Conservation (phyloP, 2,113 vertebrate genomes). For the Leuciscus idus region DNA sequence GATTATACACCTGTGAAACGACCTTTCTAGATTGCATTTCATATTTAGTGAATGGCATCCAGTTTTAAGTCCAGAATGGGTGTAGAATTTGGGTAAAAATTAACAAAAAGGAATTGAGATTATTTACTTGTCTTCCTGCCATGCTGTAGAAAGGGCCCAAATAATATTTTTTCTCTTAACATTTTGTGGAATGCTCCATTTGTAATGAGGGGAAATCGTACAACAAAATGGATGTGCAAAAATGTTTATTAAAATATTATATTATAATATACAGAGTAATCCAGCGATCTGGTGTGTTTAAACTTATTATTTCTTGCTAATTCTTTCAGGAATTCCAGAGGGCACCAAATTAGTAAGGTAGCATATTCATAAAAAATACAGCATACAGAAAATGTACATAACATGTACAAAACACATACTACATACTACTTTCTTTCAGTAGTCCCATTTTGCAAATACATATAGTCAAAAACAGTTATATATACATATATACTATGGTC, state of each 20-base stretch:
- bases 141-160: not conserved
- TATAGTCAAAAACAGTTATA: not conserved
- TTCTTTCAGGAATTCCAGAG: too few species aligned
- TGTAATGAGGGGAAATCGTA: not conserved
- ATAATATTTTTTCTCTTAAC: not conserved
- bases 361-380: not conserved
- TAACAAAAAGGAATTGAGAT: not conserved
- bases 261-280: too few species aligned
- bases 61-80: not conserved
- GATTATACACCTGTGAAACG: too few species aligned
- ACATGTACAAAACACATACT: not conserved
- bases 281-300: too few species aligned
- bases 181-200: not conserved
- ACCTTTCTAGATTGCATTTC: too few species aligned
- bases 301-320: too few species aligned
- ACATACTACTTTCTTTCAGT: not conserved
- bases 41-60: not conserved
- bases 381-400: not conserved
- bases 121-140: not conserved
- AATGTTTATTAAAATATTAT: too few species aligned
- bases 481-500: too few species aligned
- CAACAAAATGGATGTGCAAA: not conserved
- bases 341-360: not conserved
- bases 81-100: not conserved
- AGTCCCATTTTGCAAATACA: not conserved